Base-by-base conservation (phyloP, 1,140 invertebrate genomes). In the Cryptotermes secundus region DNA sequence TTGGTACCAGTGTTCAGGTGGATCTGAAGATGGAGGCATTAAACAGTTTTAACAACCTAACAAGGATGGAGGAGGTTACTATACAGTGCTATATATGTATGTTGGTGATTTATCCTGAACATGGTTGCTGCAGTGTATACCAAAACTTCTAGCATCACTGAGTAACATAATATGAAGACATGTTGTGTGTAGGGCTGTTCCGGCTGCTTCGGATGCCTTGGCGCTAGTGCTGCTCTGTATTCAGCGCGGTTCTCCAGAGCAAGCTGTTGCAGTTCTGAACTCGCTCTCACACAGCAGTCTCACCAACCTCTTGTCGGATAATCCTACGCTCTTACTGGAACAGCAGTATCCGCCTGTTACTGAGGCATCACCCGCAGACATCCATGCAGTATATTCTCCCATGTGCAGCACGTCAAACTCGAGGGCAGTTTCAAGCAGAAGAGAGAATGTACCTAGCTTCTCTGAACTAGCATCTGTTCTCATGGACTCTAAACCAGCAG, bases 211-310 rank as follows among this genome's bases (percentile, higher is more conserved):
- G 3, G 87, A 88, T 38, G 88, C 89, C 84, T 87, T 93, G 38
- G 91, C 91, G 4, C 86, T 93, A 0, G 87, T 89, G 6, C 85
- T 93, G 12, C 86, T 93, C 6, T 91, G 92, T 81, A 90, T 92
- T 22, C 91, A 93, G 84, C 90, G 91, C n/a, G 91, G 91, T 34
- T 91, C 90, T 83, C 88, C 89, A 59, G 87, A 88, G 19, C 88
- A 90, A 82, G 92, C 92, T 0, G 88, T 90, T 83, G 88, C 89
- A 31, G 87, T 88, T 38, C 85, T 93, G 4, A 87, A 90, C 2
- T 87, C 89, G n/a, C 89, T 93, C 6, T 87, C 88, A 0, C 87
- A 88, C 79, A 86, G 86, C 10, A 87, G 89, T 34, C 87, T 92
- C 0, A 86, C 87, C 9, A 86, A 88, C 0, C 88, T 90, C 26